phyloP scores from a whole-genome alignment of 2,888 invertebrate genomes.

The Lasioglossum vierecki region DNA sequence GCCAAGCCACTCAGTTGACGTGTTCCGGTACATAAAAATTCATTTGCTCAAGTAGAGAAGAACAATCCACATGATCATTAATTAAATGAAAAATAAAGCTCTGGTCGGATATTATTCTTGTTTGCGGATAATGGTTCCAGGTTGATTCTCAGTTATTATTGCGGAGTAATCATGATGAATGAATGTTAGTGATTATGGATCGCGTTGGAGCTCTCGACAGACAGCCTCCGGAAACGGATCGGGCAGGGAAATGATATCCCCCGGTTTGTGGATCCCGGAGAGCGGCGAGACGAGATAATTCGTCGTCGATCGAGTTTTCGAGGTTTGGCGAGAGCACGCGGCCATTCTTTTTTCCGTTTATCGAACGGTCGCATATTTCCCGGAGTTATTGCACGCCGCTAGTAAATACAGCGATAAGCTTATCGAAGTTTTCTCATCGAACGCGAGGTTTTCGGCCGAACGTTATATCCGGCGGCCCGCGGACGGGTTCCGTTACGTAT shows the following conservation, averaged over 20 bases:
- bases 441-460: slow-evolving; percentile 36
- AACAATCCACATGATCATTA: no score
- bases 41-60: no score
- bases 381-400: slow-evolving; percentile 35
- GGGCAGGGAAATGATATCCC: background rate
- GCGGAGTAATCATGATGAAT: no score
- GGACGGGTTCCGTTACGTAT: slow-evolving; percentile 44
- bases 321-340: background rate
- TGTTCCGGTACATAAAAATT: no score
- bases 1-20: no score
- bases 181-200: background rate
- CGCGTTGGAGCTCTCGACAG: background rate
- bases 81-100: no score
- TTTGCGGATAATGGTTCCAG: no score
- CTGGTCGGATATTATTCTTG: no score
- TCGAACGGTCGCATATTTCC: slow-evolving; percentile 32
- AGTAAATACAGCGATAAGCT: slow-evolving; percentile 56
- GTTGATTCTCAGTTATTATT: no score
- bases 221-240: background rate
- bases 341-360: slow-evolving; percentile 1
- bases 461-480: slow-evolving; percentile 34
- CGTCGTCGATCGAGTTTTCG: background rate
- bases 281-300: background rate
- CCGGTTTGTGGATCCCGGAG: background rate
- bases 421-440: slow-evolving; percentile 45